Base-by-base conservation (phyloP, 2,888 invertebrate genomes). In the Gortyna flavago region DNA sequence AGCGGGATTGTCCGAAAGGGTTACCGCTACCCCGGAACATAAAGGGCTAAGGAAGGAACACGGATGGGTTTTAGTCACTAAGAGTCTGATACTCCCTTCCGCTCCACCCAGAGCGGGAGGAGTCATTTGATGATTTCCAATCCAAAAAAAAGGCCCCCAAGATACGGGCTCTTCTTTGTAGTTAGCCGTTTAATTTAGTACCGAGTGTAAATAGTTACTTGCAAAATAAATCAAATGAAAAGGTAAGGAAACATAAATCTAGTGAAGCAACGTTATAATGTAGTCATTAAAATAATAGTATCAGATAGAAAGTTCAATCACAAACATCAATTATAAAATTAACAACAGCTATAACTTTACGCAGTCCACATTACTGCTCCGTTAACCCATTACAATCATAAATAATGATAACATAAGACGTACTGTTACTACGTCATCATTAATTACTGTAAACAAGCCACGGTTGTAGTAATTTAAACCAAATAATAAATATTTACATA, bases 381-480 rank as follows among this genome's bases (percentile, higher is more conserved):
- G 25, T 75, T 75, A 54, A 32, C 7, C 1, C 18, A 18, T n/a
- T 48, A 18, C 13, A 44, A 54, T 11, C n/a, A 62, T 32, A 51
- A 38, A 35, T 41, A 64, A 54, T 64, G 29, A 54, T 44, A 35
- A 44, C 21, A 16, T 59, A 41, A 41, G 35, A 38, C 44, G 25
- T 21, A n/a, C 38, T 3, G 61, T 41, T 61, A 35, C 25, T n/a
- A 54, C 13, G 65, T 16, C 25, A 6, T 44, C 13, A 59, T 77
- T 77, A 69, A n/a, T 57, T 41, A 57, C 21, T 69, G 41, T 51
- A n/a, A 41, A 65, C 64, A n/a, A 69, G 21, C 32, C 29, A 18
- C 29, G 13, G 51, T 68, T 64, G 64, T 29, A 59, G 32, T 69
- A 25, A 82, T 51, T 61, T 65, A 41, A 62, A 51, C 8, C 41